phyloP scores from a whole-genome alignment of 2,888 invertebrate genomes.

The Plemyria rubiginata region DNA sequence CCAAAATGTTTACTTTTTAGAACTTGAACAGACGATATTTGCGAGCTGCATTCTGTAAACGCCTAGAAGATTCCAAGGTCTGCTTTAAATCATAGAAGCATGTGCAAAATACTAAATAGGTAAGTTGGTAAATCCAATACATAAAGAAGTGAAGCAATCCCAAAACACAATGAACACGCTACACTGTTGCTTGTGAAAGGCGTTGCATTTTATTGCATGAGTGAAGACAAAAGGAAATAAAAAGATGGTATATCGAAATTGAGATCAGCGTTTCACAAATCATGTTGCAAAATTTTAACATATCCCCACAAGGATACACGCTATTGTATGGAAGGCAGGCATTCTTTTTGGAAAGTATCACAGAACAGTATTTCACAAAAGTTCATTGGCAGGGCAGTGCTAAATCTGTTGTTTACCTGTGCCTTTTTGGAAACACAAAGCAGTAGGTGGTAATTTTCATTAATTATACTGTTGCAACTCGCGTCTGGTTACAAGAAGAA shows the following conservation, averaged over 20 bases:
- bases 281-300: constrained; percentile 4
- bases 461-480: constrained; percentile 16
- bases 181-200: constrained; percentile 4
- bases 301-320: not conserved
- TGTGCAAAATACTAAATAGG: not conserved
- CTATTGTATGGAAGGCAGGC: constrained; percentile 5
- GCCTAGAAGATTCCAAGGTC: constrained; percentile 7
- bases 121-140: not conserved
- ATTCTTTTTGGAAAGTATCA: constrained; percentile 12
- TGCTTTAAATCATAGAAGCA: not conserved
- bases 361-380: constrained; percentile 15
- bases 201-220: constrained; percentile 5
- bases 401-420: constrained; percentile 15
- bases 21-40: constrained; percentile 8
- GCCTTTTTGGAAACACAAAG: constrained; percentile 5
- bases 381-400: constrained; percentile 13
- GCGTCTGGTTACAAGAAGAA: constrained; percentile 6
- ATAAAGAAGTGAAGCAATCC: not conserved
- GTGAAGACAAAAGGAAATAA: not conserved
- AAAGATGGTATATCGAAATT: constrained; percentile 7
- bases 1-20: constrained; percentile 40
- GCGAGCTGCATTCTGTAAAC: constrained; percentile 6
- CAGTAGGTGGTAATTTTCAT: constrained; percentile 25
- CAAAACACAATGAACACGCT: constrained; percentile 2
- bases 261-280: constrained; percentile 9